Percentiles rank a stretch among this genome's conserved stretches.
phyloP scores from a whole-genome alignment of 2,888 invertebrate species.

The Sarcophaga subvicina region DNA sequence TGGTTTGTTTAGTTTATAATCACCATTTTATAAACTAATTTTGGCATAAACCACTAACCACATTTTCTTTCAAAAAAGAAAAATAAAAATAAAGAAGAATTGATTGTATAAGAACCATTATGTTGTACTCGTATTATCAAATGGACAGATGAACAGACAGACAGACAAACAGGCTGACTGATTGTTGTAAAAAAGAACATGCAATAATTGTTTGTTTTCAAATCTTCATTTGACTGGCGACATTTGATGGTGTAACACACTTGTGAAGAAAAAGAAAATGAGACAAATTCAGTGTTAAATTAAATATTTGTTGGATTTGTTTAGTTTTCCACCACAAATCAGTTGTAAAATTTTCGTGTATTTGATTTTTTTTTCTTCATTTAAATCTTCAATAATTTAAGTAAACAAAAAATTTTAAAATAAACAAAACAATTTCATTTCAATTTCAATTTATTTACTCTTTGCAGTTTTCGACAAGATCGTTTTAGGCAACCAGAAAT shows the following conservation, averaged over 20 bases:
- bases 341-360: not conserved
- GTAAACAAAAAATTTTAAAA: no score
- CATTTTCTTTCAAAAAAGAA: conserved; percentile 30
- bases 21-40: conserved; percentile 47
- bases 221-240: conserved; percentile 35
- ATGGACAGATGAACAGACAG: no score
- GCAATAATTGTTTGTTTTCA: conserved; percentile 25
- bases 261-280: conserved; percentile 29
- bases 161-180: no score
- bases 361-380: no score
- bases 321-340: conserved; percentile 23
- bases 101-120: conserved; percentile 21
- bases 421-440: no score
- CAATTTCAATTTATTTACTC: conserved; percentile 44
- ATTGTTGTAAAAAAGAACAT: conserved; percentile 10
- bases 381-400: no score
- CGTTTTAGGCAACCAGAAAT: conserved; percentile 49
- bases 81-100: conserved; percentile 2
- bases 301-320: conserved; percentile 34
- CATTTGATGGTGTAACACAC: conserved; percentile 55
- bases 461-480: conserved; percentile 66
- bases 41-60: conserved; percentile 61
- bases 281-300: conserved; percentile 44
- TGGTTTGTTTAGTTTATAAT: conserved; percentile 52
- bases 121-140: no score